phyloP scores from a whole-genome alignment of 2,888 invertebrate species.

The Orthosia incerta region DNA sequence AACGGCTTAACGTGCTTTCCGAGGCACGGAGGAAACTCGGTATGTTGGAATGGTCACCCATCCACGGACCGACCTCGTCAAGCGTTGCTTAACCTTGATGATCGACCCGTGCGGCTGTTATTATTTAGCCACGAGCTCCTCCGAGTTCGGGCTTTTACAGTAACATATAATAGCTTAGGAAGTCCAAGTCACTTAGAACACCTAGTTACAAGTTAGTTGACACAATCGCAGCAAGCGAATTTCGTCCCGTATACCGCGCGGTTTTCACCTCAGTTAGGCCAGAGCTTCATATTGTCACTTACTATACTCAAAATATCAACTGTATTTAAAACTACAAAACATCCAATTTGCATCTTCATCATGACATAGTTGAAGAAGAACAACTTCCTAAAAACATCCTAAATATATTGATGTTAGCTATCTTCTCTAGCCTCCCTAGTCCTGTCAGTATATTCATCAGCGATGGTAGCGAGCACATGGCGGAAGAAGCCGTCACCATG shows the following conservation, averaged over 20 bases:
- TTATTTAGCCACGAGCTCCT: too few relatives aligned
- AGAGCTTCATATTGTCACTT: background rate
- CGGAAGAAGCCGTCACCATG: slow-evolving; percentile 75
- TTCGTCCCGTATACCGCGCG: too few relatives aligned
- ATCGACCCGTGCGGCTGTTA: too few relatives aligned
- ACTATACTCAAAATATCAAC: background rate
- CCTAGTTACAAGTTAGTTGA: background rate
- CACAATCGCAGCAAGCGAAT: background rate
- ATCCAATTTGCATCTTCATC: slow-evolving; percentile 5
- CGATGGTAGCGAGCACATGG: slow-evolving; percentile 72
- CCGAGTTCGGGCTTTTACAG: too few relatives aligned
- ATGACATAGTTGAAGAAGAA: background rate
- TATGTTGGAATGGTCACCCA: too few relatives aligned
- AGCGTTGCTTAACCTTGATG: too few relatives aligned
- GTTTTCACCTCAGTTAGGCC: background rate
- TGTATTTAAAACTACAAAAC: background rate
- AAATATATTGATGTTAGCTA: slow-evolving; percentile 19
- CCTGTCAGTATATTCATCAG: slow-evolving; percentile 64
- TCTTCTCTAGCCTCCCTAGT: background rate
- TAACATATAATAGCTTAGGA: too few relatives aligned
- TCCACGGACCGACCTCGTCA: too few relatives aligned
- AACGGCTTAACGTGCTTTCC: too few relatives aligned
- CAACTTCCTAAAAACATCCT: background rate
- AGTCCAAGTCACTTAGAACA: background rate
- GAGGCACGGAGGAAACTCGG: too few relatives aligned